Evolutionary conservation across 2,113 vertebrate species (phyloP), one percentile per base, ranked within the genome.

Genomic region (Erinaceus europaeus): DNA sequence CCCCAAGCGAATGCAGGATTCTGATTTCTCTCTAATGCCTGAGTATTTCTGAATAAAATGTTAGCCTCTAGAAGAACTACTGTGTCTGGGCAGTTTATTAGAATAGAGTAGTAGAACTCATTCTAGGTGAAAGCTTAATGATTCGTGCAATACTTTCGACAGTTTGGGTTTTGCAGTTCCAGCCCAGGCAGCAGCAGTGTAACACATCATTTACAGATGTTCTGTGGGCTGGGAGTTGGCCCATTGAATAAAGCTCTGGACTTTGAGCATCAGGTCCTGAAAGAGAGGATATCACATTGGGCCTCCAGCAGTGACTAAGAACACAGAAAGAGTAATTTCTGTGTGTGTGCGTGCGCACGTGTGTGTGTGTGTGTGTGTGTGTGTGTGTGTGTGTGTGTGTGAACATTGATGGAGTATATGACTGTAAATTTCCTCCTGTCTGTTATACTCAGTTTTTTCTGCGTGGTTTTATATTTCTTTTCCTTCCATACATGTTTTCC

Each of bases 341-440:
- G 83, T 81, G 34, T 29, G 10, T 3, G 44, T 88, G 73, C 69
- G 52, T n/a, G 83, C 79, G 34, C 23, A 8, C 2, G 44, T 88
- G 73, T 69, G 52, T n/a, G 83, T 81, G 34, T 29, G 10, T 3
- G 44, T 88, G 73, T 69, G 52, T n/a, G 83, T 81, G 34, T 29
- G 10, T 3, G 44, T 88, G 73, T 69, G 52, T n/a, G n/a, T n/a
- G 83, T 81, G 34, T 29, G 10, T 3, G 44, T 88, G 73, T 69
- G 52, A 55, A 46, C 29, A 90, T 91, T 71, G 34, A 62, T 80
- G 3, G 18, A 72, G 0, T 32, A 87, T 80, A 7, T 83, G 65
- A 73, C 48, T 68, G 84, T 89, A 88, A 0, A 92, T 93, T 90
- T 90, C 78, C 84, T 96, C 95, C 94, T 40, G 93, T 94, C 90